Evolutionary conservation across 2,113 vertebrate genomes (phyloP), one percentile per base, ranked within the genome.

Genomic region (Ancistrus triradiatus): DNA sequence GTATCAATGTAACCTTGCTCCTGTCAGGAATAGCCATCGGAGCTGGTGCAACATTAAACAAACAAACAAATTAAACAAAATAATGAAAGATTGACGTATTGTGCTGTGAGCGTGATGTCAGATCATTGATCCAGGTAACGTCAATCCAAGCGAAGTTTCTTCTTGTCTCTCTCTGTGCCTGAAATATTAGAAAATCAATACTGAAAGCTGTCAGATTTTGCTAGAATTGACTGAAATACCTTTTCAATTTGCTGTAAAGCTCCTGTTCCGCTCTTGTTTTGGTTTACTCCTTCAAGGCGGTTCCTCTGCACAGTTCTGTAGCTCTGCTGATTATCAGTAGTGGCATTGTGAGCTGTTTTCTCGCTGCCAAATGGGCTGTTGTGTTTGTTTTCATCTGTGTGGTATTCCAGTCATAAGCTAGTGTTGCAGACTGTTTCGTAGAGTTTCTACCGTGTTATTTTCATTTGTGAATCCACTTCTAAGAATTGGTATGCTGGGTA

Each of bases 401-500:
- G 18, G 15, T 5, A 50, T 7, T 10, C 15, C 22, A 62, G 17
- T 19, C 2, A 42, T 13, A 9, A 33, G 13, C 6, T 28, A 24
- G n/a, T 27, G 17, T 46, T 38, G 7, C 25, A 50, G 25, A 40
- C 19, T 10, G 7, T 60, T 25, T 61, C 4, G 4, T 49, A 6
- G 2, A 62, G n/a, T 38, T 49, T 56, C 4, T 42, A 17, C 27
- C n/a, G n/a, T 58, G 24, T 18, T 43, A n/a, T 13, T 57, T 42
- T 27, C n/a, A 2, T 7, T 40, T 37, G 43, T 35, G 19, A 37
- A 49, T 37, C 3, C 4, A 4, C 21, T 38, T 47, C 9, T 48
- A 28, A 15, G 44, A 46, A 37, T 48, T 37, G 10, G 19, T 17
- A 14, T 61, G 11, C 48, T 14, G 6, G 19, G 11, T 50, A 38